These are phyloP conservation scores for Artibeus lituratus DNA, from an alignment of 2,797 vertebrate species.

Conservation along the genomic window DNA sequence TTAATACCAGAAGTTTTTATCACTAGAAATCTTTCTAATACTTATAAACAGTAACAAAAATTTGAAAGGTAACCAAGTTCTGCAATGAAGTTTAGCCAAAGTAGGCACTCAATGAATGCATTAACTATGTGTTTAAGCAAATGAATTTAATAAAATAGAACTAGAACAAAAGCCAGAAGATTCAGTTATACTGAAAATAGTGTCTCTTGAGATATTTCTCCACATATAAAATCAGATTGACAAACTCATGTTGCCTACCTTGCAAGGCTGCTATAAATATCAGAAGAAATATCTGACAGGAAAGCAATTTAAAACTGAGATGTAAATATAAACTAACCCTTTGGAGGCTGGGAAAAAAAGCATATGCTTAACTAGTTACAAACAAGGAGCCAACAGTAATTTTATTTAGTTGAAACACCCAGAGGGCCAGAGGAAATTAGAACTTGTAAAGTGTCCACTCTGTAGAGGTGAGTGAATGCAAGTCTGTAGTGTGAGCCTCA, in stretches of 20 bases:
- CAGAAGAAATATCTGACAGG: background rate
- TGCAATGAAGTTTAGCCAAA: background rate
- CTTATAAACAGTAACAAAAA: background rate
- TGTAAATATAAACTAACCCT: background rate
- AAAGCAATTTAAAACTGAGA: conserved; percentile 1
- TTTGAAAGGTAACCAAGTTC: background rate
- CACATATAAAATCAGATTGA: background rate
- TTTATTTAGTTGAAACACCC: background rate
- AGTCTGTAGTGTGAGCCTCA: background rate
- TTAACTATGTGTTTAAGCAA: background rate
- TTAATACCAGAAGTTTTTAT: background rate
- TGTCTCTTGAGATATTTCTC: background rate
- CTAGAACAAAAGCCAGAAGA: background rate
- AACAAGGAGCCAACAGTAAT: background rate
- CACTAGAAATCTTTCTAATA: background rate
- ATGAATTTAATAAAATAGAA: background rate
- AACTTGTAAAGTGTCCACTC: background rate
- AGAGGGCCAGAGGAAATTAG: background rate
- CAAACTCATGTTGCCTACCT: background rate
- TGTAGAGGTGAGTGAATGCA: background rate
- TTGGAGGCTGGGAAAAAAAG: background rate
- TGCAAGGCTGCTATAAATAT: background rate
- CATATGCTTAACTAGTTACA: background rate
- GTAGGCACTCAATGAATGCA: background rate
- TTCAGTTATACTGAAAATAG: background rate